A percentile compares a stretch with the other conserved stretches of the same genome.
phyloP scores from a whole-genome alignment of 2,888 invertebrate species.

The Agrotis clavis region DNA sequence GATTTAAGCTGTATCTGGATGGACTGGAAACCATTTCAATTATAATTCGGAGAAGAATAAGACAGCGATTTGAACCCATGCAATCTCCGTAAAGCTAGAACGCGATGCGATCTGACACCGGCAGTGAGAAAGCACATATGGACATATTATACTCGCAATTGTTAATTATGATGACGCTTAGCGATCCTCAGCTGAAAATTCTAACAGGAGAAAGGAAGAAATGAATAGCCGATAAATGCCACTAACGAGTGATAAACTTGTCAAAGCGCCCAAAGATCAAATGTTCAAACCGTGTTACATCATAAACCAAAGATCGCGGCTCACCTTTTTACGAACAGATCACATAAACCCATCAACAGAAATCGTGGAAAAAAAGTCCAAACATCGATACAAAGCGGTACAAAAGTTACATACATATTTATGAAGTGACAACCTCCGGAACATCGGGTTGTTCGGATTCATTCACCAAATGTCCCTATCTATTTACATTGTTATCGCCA shows the following conservation, averaged over 20 bases:
- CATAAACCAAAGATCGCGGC: neutral
- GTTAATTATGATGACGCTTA: neutral
- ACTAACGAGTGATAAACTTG: neutral
- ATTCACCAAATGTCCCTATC: slow-evolving; percentile 72
- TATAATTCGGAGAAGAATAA: neutral
- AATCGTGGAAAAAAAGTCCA: slow-evolving; percentile 40
- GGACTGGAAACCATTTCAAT: neutral
- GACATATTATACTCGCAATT: no score
- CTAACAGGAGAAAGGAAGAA: neutral
- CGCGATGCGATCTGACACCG: no score
- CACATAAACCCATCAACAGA: slow-evolving; percentile 41
- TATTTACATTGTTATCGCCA: slow-evolving; percentile 72
- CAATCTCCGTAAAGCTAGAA: no score
- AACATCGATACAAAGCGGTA: slow-evolving; percentile 48
- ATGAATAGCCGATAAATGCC: neutral
- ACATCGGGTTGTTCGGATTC: slow-evolving; percentile 46
- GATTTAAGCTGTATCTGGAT: neutral
- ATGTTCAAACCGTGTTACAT: neutral
- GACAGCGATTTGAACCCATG: neutral
- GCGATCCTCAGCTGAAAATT: neutral
- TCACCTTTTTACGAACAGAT: slow-evolving; percentile 3
- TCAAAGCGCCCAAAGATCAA: neutral
- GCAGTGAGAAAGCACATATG: no score
- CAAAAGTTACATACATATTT: slow-evolving; percentile 65
- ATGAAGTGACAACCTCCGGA: slow-evolving; percentile 64